Evolutionary conservation across 2,113 vertebrate genomes (phyloP).

Genomic region (Sylvia atricapilla): DNA sequence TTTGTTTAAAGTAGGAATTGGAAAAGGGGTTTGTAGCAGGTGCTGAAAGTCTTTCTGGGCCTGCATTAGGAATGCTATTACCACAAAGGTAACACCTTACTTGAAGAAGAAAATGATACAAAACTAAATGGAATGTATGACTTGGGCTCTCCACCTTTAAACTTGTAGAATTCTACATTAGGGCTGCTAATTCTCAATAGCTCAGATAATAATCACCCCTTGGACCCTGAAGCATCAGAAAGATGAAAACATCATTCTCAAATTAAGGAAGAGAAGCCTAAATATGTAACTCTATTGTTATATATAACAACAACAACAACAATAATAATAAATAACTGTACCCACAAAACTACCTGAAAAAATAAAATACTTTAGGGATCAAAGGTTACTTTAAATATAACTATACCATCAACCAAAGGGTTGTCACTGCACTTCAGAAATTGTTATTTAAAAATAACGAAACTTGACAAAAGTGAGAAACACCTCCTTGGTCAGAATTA

Average conservation of each 20-base stretch:
- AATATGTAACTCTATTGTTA: neutral
- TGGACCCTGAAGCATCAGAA: neutral
- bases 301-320: neutral
- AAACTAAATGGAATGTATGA: neutral
- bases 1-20: constrained; percentile 3
- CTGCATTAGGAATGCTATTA: neutral
- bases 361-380: neutral
- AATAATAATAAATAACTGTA: neutral
- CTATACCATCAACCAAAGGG: neutral
- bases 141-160: neutral
- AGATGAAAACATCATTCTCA: neutral
- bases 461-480: neutral
- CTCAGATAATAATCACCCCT: neutral
- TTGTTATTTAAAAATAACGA: neutral
- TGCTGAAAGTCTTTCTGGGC: neutral
- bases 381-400: neutral
- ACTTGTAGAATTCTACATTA: neutral
- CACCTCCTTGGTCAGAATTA: neutral
- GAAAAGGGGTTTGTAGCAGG: neutral
- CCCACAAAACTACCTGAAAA: neutral
- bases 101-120: neutral
- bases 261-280: neutral
- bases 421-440: neutral
- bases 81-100: neutral
- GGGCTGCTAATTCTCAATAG: neutral